These are phyloP conservation scores for Pterostichus niger DNA, from an alignment of 2,888 invertebrate species.

Conservation along the genomic window DNA sequence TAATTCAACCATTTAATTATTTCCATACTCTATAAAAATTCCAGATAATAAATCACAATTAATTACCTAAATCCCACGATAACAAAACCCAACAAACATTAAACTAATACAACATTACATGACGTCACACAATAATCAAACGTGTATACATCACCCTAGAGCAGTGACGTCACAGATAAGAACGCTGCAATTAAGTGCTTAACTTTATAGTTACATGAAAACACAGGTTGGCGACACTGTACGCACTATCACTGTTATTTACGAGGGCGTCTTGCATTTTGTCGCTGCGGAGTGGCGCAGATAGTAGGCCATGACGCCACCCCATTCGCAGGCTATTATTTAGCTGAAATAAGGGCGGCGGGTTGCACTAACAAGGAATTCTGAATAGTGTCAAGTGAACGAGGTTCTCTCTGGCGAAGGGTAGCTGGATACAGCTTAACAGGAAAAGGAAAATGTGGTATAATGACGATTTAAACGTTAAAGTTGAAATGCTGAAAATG, in stretches of 20 bases:
- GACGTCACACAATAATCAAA: constrained; percentile 32
- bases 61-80: neutral
- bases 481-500: too few species aligned
- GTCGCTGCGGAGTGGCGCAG: neutral
- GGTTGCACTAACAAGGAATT: neutral
- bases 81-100: neutral
- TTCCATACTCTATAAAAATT: constrained; percentile 25
- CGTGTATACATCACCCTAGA: constrained; percentile 17
- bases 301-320: constrained; percentile 12
- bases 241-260: constrained; percentile 43
- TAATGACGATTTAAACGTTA: too few species aligned
- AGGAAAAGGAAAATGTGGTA: too few species aligned
- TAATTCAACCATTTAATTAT: constrained; percentile 14
- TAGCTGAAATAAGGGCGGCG: neutral
- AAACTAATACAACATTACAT: constrained; percentile 4
- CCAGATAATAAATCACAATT: constrained; percentile 11
- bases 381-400: neutral
- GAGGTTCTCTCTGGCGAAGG: neutral
- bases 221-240: constrained; percentile 45
- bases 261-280: constrained; percentile 23
- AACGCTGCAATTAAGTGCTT: constrained; percentile 28
- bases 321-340: constrained; percentile 12
- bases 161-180: constrained; percentile 24
- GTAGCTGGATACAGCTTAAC: too few species aligned
- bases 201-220: constrained; percentile 57